Evolutionary conservation across 2,797 vertebrate species (phyloP).

Genomic region (Danio tinwini): DNA sequence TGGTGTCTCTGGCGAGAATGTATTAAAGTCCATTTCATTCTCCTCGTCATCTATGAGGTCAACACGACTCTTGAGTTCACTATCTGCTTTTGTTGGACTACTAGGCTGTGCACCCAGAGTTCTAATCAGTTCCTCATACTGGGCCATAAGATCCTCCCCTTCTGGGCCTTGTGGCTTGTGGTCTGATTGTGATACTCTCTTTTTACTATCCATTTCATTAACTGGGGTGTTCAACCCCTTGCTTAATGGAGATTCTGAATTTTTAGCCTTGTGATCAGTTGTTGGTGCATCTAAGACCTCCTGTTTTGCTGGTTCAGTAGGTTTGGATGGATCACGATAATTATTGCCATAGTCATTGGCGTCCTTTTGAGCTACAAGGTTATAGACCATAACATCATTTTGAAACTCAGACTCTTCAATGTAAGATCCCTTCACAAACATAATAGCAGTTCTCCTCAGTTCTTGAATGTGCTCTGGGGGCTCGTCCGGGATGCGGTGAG

Average conservation of each 20-base stretch:
- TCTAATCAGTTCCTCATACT: constrained; percentile 90
- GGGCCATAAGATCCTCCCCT: constrained; percentile 84
- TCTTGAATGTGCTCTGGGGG: constrained; percentile 92
- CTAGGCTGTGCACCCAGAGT: constrained; percentile 78
- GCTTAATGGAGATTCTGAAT: constrained; percentile 45
- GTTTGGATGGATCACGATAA: not conserved
- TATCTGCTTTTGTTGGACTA: constrained; percentile 66
- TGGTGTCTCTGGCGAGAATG: constrained; percentile 84
- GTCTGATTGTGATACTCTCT: constrained; percentile 60
- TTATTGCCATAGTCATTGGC: constrained; percentile 63
- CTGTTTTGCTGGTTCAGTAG: not conserved
- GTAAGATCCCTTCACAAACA: constrained; percentile 91
- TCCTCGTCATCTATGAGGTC: constrained; percentile 74
- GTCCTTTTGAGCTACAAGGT: constrained; percentile 91
- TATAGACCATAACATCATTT: constrained; percentile 94
- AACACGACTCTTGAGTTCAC: constrained; percentile 66
- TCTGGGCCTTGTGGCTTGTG: constrained; percentile 57
- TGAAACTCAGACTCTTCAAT: constrained; percentile 96
- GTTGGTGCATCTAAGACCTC: not conserved
- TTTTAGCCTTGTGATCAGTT: not conserved
- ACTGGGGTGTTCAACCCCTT: constrained; percentile 70
- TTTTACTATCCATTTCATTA: constrained; percentile 57
- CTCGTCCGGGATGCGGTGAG: constrained; percentile 64
- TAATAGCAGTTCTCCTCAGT: constrained; percentile 89
- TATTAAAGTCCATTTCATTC: constrained; percentile 81